Base-by-base conservation (phyloP, 1,140 invertebrate species). In the Ips nitidus region DNA sequence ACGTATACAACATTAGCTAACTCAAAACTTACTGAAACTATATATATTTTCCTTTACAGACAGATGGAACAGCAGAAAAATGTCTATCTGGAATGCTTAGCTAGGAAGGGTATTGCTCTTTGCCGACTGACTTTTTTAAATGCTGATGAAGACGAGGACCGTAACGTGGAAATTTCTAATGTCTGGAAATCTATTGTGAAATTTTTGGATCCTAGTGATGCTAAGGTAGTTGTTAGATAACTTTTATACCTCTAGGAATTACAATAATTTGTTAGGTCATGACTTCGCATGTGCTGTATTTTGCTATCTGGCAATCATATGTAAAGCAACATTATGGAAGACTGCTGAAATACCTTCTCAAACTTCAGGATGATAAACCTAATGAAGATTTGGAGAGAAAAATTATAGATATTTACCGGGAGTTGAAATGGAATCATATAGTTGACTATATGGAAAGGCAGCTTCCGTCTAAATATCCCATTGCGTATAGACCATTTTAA, bases 11-110 rank as follows among this genome's bases (percentile, higher is more conserved):
- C 6, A 36, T 38, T 55, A 55, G 52, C 6, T 22, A 55, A 47
- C n/a, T 4, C 45, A 47, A 47, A 5, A 47, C n/a, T 47, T 47
- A 47, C 4, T 2, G 1, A 55, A 55, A 55, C 41, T 58, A 58
- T 47, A 70, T 43, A 43, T 6, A 3, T 57, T 57, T 47, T 67
- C 41, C 82, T 22, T 22, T 83, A 59, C 77, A 91, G 91, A 62
- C 84, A 86, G 70, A 93, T 94, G 86, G 94, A 97, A 45, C 92
- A 92, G 75, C 89, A 92, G 75, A 93, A 90, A 77, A 86, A 80
- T 53, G 87, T 86, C 66, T 81, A 94, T 43, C 81, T 96, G 43
- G 94, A 97, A 72, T 89, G 91, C 22, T 80, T 94, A 36, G 85
- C 87, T 45, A 89, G 89, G 66, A 90, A 89, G 81, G 93, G 91